Evolutionary conservation across 2,888 invertebrate genomes (phyloP).

Genomic region (Polydrusus cervinus): DNA sequence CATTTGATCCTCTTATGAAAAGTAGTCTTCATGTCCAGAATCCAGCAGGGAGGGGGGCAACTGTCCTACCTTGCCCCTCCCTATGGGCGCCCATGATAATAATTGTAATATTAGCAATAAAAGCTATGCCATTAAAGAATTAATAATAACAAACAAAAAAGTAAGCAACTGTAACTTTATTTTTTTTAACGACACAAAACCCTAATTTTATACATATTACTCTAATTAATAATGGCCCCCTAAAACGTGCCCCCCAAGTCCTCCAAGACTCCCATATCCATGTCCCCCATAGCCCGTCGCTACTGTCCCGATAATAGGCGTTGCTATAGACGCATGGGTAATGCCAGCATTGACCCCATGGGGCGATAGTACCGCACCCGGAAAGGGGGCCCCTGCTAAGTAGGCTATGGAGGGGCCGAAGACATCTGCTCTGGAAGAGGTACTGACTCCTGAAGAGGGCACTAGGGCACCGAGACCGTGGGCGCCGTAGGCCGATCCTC

Average conservation of each 20-base stretch:
- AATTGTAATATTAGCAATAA: no score
- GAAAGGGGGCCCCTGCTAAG: neutral
- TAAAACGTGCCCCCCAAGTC: neutral
- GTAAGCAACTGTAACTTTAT: neutral
- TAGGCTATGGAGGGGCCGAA: neutral
- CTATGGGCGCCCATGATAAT: no score
- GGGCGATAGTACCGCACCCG: neutral
- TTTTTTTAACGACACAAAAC: constrained; percentile 4
- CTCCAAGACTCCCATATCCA: constrained; percentile 1
- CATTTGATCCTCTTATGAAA: no score
- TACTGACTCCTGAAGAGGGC: constrained; percentile 1
- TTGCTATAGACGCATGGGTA: constrained; percentile 5
- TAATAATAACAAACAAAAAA: neutral
- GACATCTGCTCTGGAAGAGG: neutral
- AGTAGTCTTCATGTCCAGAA: no score
- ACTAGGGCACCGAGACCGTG: neutral
- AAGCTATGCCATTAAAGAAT: no score
- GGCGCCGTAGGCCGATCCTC: neutral
- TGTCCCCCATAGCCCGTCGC: neutral
- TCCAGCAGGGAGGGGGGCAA: no score
- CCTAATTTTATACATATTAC: neutral
- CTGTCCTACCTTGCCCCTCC: no score
- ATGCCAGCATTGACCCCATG: constrained; percentile 1
- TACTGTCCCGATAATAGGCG: neutral
- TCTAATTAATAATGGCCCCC: neutral